Evolutionary conservation across 2,113 vertebrate genomes (phyloP).

Genomic region (Ochotona curzoniae): DNA sequence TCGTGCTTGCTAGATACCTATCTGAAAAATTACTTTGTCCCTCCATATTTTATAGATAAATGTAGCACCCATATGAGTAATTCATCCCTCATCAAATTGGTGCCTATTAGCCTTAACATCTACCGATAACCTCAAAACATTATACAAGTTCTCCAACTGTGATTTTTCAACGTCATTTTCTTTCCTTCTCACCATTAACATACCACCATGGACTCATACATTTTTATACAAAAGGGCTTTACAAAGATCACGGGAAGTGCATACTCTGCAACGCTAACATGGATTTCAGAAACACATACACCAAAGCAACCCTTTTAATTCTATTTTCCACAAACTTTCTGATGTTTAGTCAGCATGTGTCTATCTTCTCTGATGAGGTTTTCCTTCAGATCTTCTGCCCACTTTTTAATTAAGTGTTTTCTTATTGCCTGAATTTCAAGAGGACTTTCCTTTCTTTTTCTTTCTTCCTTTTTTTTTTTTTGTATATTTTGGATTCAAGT

Average conservation of each 20-base stretch:
- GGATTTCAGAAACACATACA: no score
- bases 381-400: conserved; percentile 15
- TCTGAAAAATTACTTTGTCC: not conserved
- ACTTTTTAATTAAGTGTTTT: not conserved
- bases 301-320: no score
- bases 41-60: not conserved
- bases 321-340: no score
- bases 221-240: not conserved
- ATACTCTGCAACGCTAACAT: no score
- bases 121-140: not conserved
- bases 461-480: no score
- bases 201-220: not conserved
- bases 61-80: not conserved
- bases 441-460: not conserved
- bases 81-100: not conserved
- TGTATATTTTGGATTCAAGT: not conserved
- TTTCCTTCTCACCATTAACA: not conserved
- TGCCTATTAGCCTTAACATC: not conserved
- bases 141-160: not conserved
- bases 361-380: not conserved
- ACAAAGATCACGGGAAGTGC: no score
- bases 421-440: not conserved
- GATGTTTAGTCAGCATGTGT: not conserved
- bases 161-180: not conserved
- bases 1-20: not conserved